Evolutionary conservation across 2,113 vertebrate genomes (phyloP), one percentile per base, ranked within the genome.

Genomic region (Prionailurus bengalensis): DNA sequence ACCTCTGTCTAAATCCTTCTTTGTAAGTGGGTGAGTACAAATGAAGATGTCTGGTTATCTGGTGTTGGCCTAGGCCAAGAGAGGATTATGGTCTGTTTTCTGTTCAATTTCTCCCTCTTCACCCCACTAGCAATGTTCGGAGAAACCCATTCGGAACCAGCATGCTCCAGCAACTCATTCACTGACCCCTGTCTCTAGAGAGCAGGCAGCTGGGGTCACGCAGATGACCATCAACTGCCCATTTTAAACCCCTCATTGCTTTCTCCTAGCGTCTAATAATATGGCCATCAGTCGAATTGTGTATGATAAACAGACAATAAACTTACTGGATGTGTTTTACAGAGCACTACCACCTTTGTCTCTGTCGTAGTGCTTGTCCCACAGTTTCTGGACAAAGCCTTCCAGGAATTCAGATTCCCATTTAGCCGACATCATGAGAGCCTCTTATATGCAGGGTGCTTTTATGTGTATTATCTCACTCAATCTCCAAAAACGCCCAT

Each of bases 221-320:
- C 0, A 0, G 8, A 31, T 19, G 71, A 39, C 42, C 4, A 4
- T 11, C 10, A 84, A 21, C 51, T 76, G 45, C 4, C 7, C 9
- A 23, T 45, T n/a, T 58, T 58, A 3, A 29, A 4, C 10, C 8
- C 25, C 5, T 80, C 17, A 10, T n/a, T 66, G 39, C 63, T 58
- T 68, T 87, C 74, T 88, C 45, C 78, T 71, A n/a, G 48, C n/a
- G 73, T 65, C 45, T 53, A 82, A 39, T 61, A 25, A 12, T 25
- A 61, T 11, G 7, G 21, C 9, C 17, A 5, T 81, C 89, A 21
- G 8, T 8, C 25, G 51, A 93, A 83, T 1, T 73, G 61, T 31
- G 21, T 10, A 55, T 19, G 36, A 65, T 42, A 78, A 90, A 82
- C 17, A 70, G 89, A 58, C 1, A 76, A 45, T 7, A 55, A 68